phyloP scores from a whole-genome alignment of 2,797 vertebrate species.

The Picus viridis region DNA sequence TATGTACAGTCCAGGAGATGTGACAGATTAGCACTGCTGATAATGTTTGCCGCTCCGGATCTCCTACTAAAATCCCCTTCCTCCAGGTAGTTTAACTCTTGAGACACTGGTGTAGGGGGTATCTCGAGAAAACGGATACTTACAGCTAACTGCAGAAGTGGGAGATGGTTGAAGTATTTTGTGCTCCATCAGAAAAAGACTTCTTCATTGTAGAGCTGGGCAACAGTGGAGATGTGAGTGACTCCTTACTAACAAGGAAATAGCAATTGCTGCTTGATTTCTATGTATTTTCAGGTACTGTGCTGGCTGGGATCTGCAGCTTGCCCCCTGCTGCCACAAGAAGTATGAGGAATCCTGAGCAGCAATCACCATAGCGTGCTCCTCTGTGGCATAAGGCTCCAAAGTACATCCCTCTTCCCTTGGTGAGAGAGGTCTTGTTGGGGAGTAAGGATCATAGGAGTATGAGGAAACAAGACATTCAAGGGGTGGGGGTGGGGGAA shows the following conservation, averaged over 20 bases:
- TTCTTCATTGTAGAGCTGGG: neutral
- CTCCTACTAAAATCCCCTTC: slow-evolving; percentile 49
- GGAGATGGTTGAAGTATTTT: neutral
- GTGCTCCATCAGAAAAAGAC: neutral
- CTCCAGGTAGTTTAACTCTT: slow-evolving; percentile 59
- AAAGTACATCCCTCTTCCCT: neutral
- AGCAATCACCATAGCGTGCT: neutral
- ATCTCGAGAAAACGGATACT: neutral
- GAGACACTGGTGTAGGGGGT: neutral
- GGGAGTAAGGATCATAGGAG: fast-evolving
- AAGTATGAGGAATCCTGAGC: neutral
- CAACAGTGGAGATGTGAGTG: neutral
- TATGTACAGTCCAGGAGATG: slow-evolving; percentile 51
- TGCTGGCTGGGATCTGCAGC: neutral
- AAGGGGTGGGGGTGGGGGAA: neutral
- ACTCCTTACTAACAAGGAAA: neutral
- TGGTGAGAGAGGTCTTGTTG: neutral
- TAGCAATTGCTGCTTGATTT: neutral
- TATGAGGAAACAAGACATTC: neutral
- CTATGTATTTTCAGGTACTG: neutral
- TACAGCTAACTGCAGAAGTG: neutral
- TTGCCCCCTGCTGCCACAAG: neutral
- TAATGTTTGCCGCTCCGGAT: slow-evolving; percentile 25
- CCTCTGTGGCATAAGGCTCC: neutral
- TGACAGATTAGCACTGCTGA: slow-evolving; percentile 58